phyloP scores from a whole-genome alignment of 2,888 invertebrate species.

The Corbicula japonica region DNA sequence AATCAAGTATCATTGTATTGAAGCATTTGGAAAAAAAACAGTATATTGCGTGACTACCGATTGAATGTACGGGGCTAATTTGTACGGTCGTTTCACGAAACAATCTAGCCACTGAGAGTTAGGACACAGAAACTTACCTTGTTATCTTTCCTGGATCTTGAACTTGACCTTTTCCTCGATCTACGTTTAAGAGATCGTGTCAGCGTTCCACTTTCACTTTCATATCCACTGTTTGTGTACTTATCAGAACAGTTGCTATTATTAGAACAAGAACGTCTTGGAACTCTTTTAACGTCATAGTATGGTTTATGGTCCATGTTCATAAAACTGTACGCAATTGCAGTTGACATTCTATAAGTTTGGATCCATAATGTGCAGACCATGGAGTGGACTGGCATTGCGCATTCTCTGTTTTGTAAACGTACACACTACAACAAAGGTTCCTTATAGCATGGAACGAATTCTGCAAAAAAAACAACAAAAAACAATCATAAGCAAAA shows the following conservation, averaged over 20 bases:
- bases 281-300: no score
- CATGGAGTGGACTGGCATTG: slow-evolving; percentile 52
- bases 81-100: no score
- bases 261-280: no score
- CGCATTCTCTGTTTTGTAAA: slow-evolving; percentile 59
- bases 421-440: no score
- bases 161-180: slow-evolving; percentile 43
- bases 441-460: no score
- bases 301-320: slow-evolving; percentile 52
- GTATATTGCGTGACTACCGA: no score
- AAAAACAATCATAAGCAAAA: no score
- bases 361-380: slow-evolving; percentile 49
- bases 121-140: slow-evolving; percentile 38
- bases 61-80: no score
- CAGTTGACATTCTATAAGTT: slow-evolving; percentile 60
- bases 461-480: no score
- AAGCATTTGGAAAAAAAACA: no score
- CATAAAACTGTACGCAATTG: slow-evolving; percentile 68
- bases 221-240: slow-evolving; percentile 51
- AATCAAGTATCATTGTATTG: no score
- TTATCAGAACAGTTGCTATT: slow-evolving; percentile 39
- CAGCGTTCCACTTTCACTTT: slow-evolving; percentile 56
- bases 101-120: no score
- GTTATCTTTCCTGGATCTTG: slow-evolving; percentile 46
- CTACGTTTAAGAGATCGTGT: slow-evolving; percentile 24